Base-by-base conservation (phyloP, 2,113 vertebrate species). In the Bufo bufo region DNA sequence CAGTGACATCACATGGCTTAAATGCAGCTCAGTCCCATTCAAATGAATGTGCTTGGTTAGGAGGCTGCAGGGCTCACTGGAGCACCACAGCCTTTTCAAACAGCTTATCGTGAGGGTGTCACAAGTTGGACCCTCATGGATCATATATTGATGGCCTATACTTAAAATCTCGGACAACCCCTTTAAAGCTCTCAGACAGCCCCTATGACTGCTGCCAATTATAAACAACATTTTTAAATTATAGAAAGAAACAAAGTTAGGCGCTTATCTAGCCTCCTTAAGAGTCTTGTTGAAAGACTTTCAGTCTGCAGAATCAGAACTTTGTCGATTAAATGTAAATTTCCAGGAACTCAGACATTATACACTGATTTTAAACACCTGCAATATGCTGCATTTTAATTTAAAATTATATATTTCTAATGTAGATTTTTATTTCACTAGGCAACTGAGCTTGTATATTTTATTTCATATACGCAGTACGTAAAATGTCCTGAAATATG, bases 321-420 rank as follows among this genome's bases (percentile, higher is more conserved):
- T 59, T 59, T 58, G 56, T 19, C 6, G 6, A 80, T 58, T 3
- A 54, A 79, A 79, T 80, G 52, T 80, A 80, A 59, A 80, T 80
- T 80, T 59, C 56, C 3, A 45, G 7, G 19, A 45, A 9, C n/a
- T 45, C 33, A 14, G 20, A 80, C 13, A 23, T 80, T 80, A 59
- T 33, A 59, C 54, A 59, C 78, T 58, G 54, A 80, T 80, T 80
- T 80, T 43, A 80, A 71, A 43, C 78, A 80, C 78, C 78, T 80
- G 78, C 33, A 59, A 59, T 59, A 59, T 58, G 54, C 13, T 80
- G 43, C 56, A 59, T 43, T 80, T 80, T 80, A 80, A 80, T 59
- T 80, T 80, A 80, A 58, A 80, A 59, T 80, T 3, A 80, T 59
- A 3, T 9, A 59, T 80, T 80, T 80, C 23, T 43, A 17, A 80